Base-by-base conservation (phyloP, 2,797 vertebrate genomes). In the Steatocranus sp. region DNA sequence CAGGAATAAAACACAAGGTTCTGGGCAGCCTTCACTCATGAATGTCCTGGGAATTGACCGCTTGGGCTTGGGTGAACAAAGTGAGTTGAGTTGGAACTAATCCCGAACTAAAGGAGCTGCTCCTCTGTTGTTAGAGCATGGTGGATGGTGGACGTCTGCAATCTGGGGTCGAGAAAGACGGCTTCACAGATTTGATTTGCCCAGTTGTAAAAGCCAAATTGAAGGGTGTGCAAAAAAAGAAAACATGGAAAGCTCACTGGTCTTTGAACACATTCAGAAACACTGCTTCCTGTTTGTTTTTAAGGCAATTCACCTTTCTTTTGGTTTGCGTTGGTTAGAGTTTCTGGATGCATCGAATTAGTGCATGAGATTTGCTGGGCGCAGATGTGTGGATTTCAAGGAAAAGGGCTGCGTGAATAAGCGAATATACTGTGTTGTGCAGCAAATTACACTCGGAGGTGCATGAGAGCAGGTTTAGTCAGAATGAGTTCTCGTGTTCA, bases 41-140 rank as follows among this genome's bases (percentile, higher is more conserved):
- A 41, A 86, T 77, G 68, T 86, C 61, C 53, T 80, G 87, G 88
- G 90, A 92, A 90, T 87, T 93, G 92, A 93, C 87, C 84, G 4
- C 75, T 75, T 2, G 20, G 78, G 77, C 82, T 78, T 82, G 79
- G 88, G 85, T 85, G 87, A 91, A 82, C 58, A 66, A 86, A 92
- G 83, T 80, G 86, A 92, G 84, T 79, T 66, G 87, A 88, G 88
- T 89, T 74, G 25, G 88, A 95, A 92, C 91, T 93, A 93, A 95
- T 95, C 90, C 87, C 75, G 51, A 90, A 82, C 86, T 88, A 88
- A 93, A 91, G 86, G 83, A 91, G 83, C 81, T 61, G 80, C 70
- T 88, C 51, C 58, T 79, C 63, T 82, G 79, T 76, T 76, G 86
- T 48, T 54, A 32, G 80, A 81, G 85, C 81, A 54, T 66, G 73